Conservation (phyloP, 1,140 invertebrate species). For the Berghia stephanieae region DNA sequence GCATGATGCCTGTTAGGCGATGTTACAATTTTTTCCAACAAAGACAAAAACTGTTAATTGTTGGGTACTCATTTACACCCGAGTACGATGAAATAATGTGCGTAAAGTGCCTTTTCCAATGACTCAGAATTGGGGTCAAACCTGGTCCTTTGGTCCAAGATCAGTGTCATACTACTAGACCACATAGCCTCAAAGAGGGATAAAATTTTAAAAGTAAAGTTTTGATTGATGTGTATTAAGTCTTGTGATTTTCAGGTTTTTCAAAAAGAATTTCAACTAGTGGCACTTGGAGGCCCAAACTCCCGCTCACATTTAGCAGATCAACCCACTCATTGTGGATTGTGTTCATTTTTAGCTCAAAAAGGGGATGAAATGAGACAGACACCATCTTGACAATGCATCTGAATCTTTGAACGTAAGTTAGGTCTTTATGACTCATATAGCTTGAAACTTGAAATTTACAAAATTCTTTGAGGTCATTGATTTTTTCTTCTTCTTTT, state of each 20-base stretch:
- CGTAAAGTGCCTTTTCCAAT: too few species aligned
- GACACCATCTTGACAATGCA: slow-evolving; percentile 49
- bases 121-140: too few species aligned
- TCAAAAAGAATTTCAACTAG: slow-evolving; percentile 42
- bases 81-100: too few species aligned
- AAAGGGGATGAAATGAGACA: slow-evolving; percentile 43
- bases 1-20: too few species aligned
- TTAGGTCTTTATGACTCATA: background rate
- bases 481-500: background rate
- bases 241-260: slow-evolving; percentile 53
- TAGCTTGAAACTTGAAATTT: background rate
- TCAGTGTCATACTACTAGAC: too few species aligned
- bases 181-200: too few species aligned
- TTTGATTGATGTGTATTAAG: too few species aligned
- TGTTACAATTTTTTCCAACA: too few species aligned
- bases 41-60: too few species aligned
- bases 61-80: too few species aligned
- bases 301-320: slow-evolving; percentile 55
- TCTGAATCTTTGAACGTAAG: slow-evolving; percentile 47
- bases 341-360: slow-evolving; percentile 55
- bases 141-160: too few species aligned
- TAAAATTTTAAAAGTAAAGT: too few species aligned
- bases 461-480: background rate
- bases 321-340: slow-evolving; percentile 44
- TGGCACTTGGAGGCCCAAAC: slow-evolving; percentile 47